Evolutionary conservation across 2,797 vertebrate genomes (phyloP).

Genomic region (Threskiornis aethiopicus): DNA sequence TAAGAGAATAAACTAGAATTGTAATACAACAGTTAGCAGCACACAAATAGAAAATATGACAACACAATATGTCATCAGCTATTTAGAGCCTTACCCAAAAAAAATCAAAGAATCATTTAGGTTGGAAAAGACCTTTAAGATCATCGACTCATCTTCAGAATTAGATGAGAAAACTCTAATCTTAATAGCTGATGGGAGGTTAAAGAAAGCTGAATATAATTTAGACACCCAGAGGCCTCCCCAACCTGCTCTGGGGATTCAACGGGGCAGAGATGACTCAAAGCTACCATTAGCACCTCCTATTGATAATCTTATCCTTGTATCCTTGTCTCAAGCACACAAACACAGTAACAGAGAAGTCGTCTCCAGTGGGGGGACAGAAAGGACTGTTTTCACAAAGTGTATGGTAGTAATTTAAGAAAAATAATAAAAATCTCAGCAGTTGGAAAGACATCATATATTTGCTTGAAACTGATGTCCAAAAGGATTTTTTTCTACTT

Average conservation of each 20-base stretch:
- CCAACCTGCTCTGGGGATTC: background rate
- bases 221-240: background rate
- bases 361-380: background rate
- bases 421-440: background rate
- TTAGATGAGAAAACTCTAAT: background rate
- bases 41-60: background rate
- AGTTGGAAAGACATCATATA: background rate
- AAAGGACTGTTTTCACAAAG: background rate
- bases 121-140: background rate
- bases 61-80: background rate
- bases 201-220: background rate
- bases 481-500: background rate
- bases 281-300: background rate
- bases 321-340: background rate
- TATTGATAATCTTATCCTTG: background rate
- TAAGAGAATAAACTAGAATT: background rate
- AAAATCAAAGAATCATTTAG: background rate
- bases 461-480: background rate
- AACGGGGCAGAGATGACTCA: background rate
- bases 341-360: background rate
- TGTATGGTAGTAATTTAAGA: background rate
- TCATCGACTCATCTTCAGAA: background rate
- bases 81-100: background rate
- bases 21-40: background rate
- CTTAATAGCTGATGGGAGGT: background rate